Evolutionary conservation across 2,797 vertebrate genomes (phyloP), one percentile per base, ranked within the genome.

Genomic region (Mico argentatus): DNA sequence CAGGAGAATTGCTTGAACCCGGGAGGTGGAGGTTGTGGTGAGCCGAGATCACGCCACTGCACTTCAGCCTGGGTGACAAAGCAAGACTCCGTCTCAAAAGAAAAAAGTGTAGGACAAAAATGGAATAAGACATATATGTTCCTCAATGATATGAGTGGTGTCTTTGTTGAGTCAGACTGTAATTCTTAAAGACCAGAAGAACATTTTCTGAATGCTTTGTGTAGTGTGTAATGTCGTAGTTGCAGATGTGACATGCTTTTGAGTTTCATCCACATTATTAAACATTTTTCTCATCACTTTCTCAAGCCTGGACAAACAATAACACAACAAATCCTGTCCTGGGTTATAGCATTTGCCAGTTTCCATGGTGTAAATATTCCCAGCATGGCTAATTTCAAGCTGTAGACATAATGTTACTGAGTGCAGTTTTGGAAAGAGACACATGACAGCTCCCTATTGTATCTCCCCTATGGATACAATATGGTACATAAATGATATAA

Each of bases 321-420:
- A 22, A 67, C 73, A 41, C 22, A 41, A 30, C 24, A 72, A n/a
- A 48, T 33, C 6, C 4, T 33, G 44, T 76, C 59, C 22, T 9
- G 36, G n/a, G 46, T 48, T n/a, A 19, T 86, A 73, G 24, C 2
- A 1, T 73, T 33, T 70, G 48, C 86, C 55, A 14, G 7, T 59
- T 67, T 59, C 57, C 2, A 0, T 36, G 41, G 30, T 26, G 50
- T 46, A 14, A 39, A 41, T 46, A 14, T 67, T 67, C n/a, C 41
- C 30, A 24, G 48, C 0, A 1, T 27, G 17, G 67, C 55, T 77
- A 19, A 0, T 67, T 22, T n/a, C 11, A 27, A 11, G 52, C 52
- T 46, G 1, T 24, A 30, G 39, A 64, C 7, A 0, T 22, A 11
- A 70, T 6, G 30, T 24, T 44, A 7, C 36, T 33, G 57, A 44